A percentile compares a stretch with the other conserved stretches of the same genome.
phyloP scores from a whole-genome alignment of 2,888 invertebrate species.

The Pollenia labialis region DNA sequence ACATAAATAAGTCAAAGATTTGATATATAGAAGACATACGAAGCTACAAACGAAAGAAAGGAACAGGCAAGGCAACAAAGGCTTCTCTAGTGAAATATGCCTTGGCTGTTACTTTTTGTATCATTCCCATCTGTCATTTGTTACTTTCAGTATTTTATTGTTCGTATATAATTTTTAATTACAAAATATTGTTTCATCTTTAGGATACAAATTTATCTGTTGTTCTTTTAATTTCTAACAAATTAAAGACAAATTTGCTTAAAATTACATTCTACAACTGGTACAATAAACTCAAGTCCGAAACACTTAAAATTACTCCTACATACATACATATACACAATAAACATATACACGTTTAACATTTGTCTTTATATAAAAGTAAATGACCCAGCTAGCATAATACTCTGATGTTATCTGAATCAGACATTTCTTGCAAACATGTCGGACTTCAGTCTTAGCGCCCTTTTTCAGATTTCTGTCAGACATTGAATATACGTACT shows the following conservation, averaged over 20 bases:
- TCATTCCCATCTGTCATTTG: too few species aligned
- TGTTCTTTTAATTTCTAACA: conserved; percentile 29
- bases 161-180: not conserved
- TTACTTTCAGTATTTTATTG: not conserved
- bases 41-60: too few species aligned
- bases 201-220: not conserved
- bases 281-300: not conserved
- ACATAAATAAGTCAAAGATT: too few species aligned
- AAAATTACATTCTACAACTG: conserved; percentile 28
- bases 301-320: not conserved
- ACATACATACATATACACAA: not conserved
- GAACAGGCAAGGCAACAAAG: too few species aligned
- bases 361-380: not conserved
- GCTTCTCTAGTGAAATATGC: too few species aligned
- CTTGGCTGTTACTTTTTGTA: too few species aligned
- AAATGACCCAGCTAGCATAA: not conserved
- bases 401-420: too few species aligned
- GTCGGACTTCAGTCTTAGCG: too few species aligned
- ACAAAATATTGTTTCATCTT: not conserved
- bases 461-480: too few species aligned
- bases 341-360: not conserved
- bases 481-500: too few species aligned
- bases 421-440: not conserved
- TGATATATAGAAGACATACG: too few species aligned
- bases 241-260: conserved; percentile 62